phyloP scores from a whole-genome alignment of 2,797 vertebrate genomes.

The Peromyscus aztecus region DNA sequence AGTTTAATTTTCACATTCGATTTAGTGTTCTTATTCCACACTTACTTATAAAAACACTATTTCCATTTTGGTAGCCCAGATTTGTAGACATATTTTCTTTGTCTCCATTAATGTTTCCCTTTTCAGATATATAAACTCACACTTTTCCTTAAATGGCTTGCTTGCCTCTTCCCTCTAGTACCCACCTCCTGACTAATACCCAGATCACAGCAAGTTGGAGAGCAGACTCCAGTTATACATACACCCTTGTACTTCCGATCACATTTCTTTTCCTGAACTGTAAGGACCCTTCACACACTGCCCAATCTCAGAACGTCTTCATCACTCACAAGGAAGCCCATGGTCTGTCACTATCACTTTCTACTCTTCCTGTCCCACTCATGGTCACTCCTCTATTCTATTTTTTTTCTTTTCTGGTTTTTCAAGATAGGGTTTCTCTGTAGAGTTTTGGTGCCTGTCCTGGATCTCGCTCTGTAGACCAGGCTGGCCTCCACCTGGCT shows the following conservation, averaged over 20 bases:
- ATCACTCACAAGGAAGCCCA: background rate
- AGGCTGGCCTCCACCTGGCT: too few species aligned
- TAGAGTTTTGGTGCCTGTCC: too few species aligned
- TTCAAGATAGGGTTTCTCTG: too few species aligned
- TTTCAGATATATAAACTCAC: background rate
- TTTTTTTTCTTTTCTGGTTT: too few species aligned
- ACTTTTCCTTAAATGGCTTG: background rate
- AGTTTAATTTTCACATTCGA: background rate
- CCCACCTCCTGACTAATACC: background rate
- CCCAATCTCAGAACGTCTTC: background rate
- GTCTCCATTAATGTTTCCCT: background rate
- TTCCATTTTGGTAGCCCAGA: conserved; percentile 21
- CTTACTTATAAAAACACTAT: conserved; percentile 21
- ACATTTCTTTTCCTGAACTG: background rate
- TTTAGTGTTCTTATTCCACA: background rate
- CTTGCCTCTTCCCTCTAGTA: background rate
- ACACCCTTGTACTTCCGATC: background rate
- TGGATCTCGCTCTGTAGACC: too few species aligned
- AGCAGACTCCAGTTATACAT: background rate
- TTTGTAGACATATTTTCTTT: background rate
- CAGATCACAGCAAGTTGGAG: background rate
- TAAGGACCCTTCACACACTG: background rate
- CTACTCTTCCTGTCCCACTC: background rate
- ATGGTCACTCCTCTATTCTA: background rate
- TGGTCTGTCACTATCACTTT: background rate